Conservation (phyloP, 2,888 invertebrate genomes). For the Ichneumoninae sp. region DNA sequence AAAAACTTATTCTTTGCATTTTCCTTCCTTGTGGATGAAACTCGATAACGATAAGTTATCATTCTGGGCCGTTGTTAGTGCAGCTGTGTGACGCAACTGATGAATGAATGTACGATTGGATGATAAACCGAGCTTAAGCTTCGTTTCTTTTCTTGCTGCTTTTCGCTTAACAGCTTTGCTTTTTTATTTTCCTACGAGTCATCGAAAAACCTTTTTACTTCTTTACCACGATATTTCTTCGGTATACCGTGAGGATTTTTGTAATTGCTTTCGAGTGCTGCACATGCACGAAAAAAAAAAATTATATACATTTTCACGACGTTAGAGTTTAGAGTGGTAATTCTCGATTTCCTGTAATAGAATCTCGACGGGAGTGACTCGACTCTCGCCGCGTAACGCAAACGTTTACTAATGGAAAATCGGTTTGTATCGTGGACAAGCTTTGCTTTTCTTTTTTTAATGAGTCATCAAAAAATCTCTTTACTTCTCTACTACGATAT, state of each 20-base stretch:
- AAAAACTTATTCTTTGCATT: too few species aligned
- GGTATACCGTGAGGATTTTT: background rate
- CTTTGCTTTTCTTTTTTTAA: background rate
- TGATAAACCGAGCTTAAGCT: background rate
- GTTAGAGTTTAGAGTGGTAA: constrained; percentile 5
- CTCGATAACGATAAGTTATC: too few species aligned
- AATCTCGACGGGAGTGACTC: constrained; percentile 45
- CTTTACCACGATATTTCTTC: background rate
- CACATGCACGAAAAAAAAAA: constrained; percentile 3
- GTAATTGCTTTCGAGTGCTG: constrained; percentile 16
- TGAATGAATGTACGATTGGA: constrained; percentile 55
- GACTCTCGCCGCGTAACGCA: constrained; percentile 55
- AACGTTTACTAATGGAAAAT: constrained; percentile 63
- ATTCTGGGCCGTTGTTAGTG: background rate
- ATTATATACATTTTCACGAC: constrained; percentile 2
- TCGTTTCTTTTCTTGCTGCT: background rate
- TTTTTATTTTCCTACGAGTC: background rate
- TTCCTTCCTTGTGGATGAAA: too few species aligned
- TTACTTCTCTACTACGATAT: background rate
- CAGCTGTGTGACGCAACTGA: background rate
- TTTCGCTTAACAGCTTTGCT: background rate
- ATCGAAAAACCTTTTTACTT: background rate
- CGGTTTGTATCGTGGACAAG: constrained; percentile 78
- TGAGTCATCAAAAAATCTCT: background rate
- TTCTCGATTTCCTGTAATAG: constrained; percentile 19